Evolutionary conservation across 2,113 vertebrate species (phyloP).

Genomic region (Diglossa brunneiventris): DNA sequence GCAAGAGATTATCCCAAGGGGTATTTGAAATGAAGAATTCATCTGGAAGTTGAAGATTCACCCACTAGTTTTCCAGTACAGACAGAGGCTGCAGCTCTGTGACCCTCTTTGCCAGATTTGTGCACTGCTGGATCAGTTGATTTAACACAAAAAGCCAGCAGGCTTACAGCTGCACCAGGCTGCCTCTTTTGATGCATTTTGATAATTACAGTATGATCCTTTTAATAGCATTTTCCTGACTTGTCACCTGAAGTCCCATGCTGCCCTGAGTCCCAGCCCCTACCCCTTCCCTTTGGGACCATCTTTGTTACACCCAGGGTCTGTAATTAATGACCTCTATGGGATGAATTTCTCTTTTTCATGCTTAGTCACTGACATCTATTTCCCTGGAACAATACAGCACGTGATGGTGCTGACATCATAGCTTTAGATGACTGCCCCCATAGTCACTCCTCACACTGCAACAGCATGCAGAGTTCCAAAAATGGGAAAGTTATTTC

Average conservation of each 20-base stretch:
- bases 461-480: not conserved
- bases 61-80: not conserved
- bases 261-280: not conserved
- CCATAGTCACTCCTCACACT: not conserved
- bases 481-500: not conserved
- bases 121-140: not conserved
- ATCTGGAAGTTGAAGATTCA: not conserved
- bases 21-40: not conserved
- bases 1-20: not conserved
- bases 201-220: not conserved
- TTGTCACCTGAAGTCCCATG: not conserved
- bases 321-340: not conserved
- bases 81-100: rapidly evolving
- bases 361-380: not conserved
- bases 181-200: not conserved
- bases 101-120: not conserved
- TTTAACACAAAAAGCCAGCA: not conserved
- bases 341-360: not conserved
- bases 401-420: not conserved
- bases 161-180: not conserved
- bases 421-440: not conserved
- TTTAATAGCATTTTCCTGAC: not conserved
- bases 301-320: not conserved
- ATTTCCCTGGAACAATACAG: not conserved
- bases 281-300: not conserved